Percentiles rank a stretch among this genome's conserved stretches.
Evolutionary conservation across 2,113 vertebrate genomes (phyloP).

Genomic region (Ammospiza nelsoni): DNA sequence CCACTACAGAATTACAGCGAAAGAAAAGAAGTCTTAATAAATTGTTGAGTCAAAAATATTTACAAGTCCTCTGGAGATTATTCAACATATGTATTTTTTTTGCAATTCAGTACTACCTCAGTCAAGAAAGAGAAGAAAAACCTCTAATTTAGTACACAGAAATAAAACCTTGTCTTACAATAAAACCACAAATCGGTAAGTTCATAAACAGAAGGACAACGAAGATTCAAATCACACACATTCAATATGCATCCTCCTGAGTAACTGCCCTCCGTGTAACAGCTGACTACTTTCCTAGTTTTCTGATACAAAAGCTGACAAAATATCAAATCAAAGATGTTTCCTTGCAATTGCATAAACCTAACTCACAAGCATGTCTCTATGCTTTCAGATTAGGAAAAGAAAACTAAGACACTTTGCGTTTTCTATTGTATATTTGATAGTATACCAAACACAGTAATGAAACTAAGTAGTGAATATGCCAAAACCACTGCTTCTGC

Average conservation of each 20-base stretch:
- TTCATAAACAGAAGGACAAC: not conserved
- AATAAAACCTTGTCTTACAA: not conserved
- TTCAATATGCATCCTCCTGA: rapidly evolving
- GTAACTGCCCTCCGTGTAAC: not conserved
- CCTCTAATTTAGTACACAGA: not conserved
- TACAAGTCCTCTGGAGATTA: not conserved
- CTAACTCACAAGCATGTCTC: not conserved
- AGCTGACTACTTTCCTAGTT: not conserved
- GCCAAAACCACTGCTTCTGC: not conserved
- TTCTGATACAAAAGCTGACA: not conserved
- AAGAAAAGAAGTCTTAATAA: not conserved
- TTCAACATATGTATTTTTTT: not conserved
- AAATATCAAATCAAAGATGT: not conserved
- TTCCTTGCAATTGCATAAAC: not conserved
- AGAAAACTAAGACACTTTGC: not conserved
- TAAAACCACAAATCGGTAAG: not conserved
- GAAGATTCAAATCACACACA: not conserved
- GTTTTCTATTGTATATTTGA: not conserved
- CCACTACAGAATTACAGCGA: not conserved
- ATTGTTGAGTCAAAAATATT: not conserved
- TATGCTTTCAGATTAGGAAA: not conserved
- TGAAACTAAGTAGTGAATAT: not conserved
- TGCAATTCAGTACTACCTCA: not conserved
- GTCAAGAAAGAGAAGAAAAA: not conserved
- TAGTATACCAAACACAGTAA: not conserved